Evolutionary conservation across 1,140 invertebrate species (phyloP), one percentile per base, ranked within the genome.

Genomic region (Cherax quadricarinatus): DNA sequence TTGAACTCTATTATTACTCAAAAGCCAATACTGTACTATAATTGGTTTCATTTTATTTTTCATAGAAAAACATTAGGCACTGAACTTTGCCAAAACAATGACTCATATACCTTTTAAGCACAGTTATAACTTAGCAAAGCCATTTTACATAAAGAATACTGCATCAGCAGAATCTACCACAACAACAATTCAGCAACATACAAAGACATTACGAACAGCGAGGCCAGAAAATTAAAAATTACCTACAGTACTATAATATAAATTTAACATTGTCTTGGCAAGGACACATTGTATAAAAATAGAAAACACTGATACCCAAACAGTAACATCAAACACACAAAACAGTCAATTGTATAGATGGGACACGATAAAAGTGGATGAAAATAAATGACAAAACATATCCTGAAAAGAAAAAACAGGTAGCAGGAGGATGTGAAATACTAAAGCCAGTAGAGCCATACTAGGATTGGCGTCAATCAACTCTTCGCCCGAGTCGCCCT

Each of bases 401-500:
- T 87, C 85, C 83, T 89, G 83, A 82, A 93, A 90, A 93, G 85
- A 88, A 88, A 73, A 88, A 75, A 57, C 41, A 86, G 89, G 81
- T 57, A 79, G 92, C 81, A 86, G 48, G 81, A 88, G 83, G 86
- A 85, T 75, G 87, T 84, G 86, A 84, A 88, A 62, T 92, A 89
- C 91, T 89, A 92, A 88, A 92, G 91, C 87, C 86, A 92, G 79
- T 70, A 73, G 84, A 92, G 91, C 86, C 87, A 83, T 89, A 92
- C 85, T 93, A 88, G 88, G 89, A 91, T 93, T 89, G 90, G 86
- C 89, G 89, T 88, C 89, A 93, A 91, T 91, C 85, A 91, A 90
- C 88, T 91, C 88, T 78, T 94, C 94, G 92, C 93, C 94, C 91
- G 93, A 91, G 79, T 89, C 93, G 57, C 93, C 93, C 92, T 94